phyloP scores from a whole-genome alignment of 2,888 invertebrate species.

The Eumerus sabulonum region DNA sequence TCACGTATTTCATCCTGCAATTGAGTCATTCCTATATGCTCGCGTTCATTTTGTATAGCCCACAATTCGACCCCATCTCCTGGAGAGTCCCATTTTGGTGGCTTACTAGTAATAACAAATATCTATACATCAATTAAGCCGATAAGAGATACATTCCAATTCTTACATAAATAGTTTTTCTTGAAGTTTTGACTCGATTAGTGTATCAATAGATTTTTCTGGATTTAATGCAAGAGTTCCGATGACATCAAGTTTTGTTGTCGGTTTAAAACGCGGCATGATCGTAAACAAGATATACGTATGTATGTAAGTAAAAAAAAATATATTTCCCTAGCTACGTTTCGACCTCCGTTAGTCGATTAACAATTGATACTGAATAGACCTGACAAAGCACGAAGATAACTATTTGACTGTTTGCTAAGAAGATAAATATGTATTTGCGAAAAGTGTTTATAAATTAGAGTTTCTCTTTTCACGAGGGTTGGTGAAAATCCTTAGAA shows the following conservation, averaged over 20 bases:
- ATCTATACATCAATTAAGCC: not conserved
- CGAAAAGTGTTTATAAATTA: too few relatives aligned
- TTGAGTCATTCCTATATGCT: constrained; percentile 74
- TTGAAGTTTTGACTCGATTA: constrained; percentile 75
- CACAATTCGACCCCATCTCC: constrained; percentile 76
- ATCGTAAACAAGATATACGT: not conserved
- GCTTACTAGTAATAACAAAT: constrained; percentile 72
- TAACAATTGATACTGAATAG: too few relatives aligned
- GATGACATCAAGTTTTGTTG: constrained; percentile 21
- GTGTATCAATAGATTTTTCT: constrained; percentile 74
- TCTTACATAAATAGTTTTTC: constrained; percentile 75
- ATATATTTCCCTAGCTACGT: not conserved
- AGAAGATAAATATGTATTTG: too few relatives aligned
- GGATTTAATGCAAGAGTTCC: constrained; percentile 74
- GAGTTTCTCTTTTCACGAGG: too few relatives aligned
- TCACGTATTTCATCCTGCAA: constrained; percentile 75
- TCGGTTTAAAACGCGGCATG: constrained; percentile 14
- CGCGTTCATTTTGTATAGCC: constrained; percentile 75
- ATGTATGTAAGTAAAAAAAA: not conserved
- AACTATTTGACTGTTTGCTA: too few relatives aligned
- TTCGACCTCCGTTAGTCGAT: too few relatives aligned
- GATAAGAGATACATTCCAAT: not conserved
- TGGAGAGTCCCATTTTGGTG: constrained; percentile 77
- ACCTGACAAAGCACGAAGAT: too few relatives aligned
- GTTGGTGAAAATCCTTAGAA: too few relatives aligned